These are phyloP conservation scores for Paralichthys olivaceus DNA, from an alignment of 2,113 vertebrate species.

Conservation along the genomic window DNA sequence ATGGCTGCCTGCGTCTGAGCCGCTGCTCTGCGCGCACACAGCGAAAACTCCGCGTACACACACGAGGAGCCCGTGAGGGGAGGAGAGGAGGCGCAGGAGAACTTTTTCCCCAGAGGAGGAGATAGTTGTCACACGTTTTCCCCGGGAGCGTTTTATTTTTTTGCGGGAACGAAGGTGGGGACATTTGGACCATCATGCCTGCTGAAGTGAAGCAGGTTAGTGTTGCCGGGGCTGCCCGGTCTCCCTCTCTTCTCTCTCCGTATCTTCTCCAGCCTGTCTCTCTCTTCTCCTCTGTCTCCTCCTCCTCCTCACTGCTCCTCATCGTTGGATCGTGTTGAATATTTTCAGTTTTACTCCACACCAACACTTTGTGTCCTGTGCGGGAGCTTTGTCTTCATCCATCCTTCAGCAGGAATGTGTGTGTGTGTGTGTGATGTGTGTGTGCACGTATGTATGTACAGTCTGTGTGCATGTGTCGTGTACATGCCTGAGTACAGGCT, in stretches of 20 bases:
- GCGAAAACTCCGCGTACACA: constrained; percentile 65
- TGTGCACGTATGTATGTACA: background rate
- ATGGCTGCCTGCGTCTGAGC: constrained; percentile 81
- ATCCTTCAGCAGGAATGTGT: constrained; percentile 46
- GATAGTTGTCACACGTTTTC: constrained; percentile 35
- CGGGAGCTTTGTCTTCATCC: background rate
- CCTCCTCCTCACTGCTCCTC: background rate
- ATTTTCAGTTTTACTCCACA: background rate
- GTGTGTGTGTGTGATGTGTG: constrained; percentile 8
- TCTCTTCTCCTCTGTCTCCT: constrained; percentile 3
- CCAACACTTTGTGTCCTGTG: background rate
- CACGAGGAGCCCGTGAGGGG: constrained; percentile 49
- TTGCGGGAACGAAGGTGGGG: constrained; percentile 55
- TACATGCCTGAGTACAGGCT: constrained; percentile 4
- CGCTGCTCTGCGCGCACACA: constrained; percentile 68
- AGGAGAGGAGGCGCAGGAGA: constrained; percentile 55
- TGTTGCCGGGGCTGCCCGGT: constrained; percentile 55
- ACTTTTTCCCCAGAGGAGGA: constrained; percentile 63
- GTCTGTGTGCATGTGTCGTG: background rate
- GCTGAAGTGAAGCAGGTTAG: constrained; percentile 91
- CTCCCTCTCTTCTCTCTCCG: constrained; percentile 1
- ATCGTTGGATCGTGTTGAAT: constrained; percentile 11
- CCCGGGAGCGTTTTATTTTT: constrained; percentile 48
- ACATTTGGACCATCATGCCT: constrained; percentile 85
- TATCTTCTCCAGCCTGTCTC: constrained; percentile 24